Evolutionary conservation across 1,140 invertebrate genomes (phyloP), one percentile per base, ranked within the genome.

Genomic region (Drosophila tsacasi): DNA sequence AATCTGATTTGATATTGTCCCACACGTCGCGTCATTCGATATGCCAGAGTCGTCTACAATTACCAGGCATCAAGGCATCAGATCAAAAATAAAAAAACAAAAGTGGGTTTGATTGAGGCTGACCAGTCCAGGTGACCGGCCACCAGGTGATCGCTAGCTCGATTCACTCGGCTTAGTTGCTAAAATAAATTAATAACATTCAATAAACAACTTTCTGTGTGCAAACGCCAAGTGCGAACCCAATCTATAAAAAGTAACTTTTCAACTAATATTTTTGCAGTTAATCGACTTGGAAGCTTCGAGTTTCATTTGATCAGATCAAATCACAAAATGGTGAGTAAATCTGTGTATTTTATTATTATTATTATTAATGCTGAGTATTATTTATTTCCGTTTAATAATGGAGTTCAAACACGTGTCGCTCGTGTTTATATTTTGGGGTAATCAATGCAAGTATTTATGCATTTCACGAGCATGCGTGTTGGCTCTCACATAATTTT

Each of bases 1-100:
- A 84, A 84, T 87, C 81, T 57, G 84, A 84, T 89, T 83, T 84
- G 68, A 89, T 86, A 87, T 87, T 87, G 81, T 84, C 82, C 59
- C 81, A 85, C 75, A 68, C 59, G 77, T 75, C 85, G 90, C 54
- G 81, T 78, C 85, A 89, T 76, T 85, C 82, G 89, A 89, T 85
- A 89, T 81, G 84, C 85, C 68, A 73, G 79, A 79, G 57, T 60
- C 79, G 83, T 90, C 84, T 89, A 79, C 77, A 73, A 81, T 89
- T 89, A 84, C 84, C 57, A 74, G 68, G 32, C 60, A 55, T 23
- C 47, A 37, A 35, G n/a, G n/a, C n/a, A 27, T 55, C 55, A 57
- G 44, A 35, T 27, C 19, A 39, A 39, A 55, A 49, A 12, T 49
- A 42, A 13, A 21, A 9, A n/a, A 10, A 12, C 25, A 57, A 57